Evolutionary conservation across 2,113 vertebrate genomes (phyloP).

Genomic region (Leptobrachium leishanense): DNA sequence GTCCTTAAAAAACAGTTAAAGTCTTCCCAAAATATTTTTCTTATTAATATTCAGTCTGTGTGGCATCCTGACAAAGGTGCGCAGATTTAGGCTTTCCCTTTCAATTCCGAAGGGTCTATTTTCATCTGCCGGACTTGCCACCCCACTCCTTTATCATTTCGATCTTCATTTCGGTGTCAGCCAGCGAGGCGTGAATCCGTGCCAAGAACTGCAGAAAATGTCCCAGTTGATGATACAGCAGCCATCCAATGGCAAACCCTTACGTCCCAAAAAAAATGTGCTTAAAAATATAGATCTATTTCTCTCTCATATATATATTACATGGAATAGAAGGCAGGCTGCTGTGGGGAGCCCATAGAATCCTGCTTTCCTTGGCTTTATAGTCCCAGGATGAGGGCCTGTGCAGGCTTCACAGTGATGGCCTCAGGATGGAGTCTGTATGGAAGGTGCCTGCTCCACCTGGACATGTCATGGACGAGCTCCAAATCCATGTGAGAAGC

Average conservation of each 20-base stretch:
- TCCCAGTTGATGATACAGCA: no score
- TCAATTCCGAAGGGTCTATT: no score
- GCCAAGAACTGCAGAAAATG: no score
- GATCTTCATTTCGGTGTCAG: no score
- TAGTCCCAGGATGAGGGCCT: slow-evolving; percentile 45
- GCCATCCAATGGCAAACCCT: background rate
- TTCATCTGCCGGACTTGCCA: no score
- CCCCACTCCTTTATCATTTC: no score
- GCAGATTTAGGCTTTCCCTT: no score
- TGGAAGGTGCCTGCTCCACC: background rate
- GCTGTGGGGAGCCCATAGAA: slow-evolving; percentile 17
- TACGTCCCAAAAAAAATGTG: background rate
- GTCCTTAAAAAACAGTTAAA: no score
- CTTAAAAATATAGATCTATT: background rate
- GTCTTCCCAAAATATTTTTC: no score
- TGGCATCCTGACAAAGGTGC: no score
- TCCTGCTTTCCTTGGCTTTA: slow-evolving; percentile 13
- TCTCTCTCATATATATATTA: background rate
- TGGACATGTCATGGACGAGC: background rate
- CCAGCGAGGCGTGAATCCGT: no score
- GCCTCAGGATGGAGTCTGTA: background rate
- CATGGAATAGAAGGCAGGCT: background rate
- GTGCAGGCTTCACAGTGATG: slow-evolving; percentile 8
- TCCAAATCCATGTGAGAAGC: background rate
- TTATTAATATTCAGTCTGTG: no score